Evolutionary conservation across 2,113 vertebrate genomes (phyloP), one percentile per base, ranked within the genome.

Genomic region (Petromus typicus): DNA sequence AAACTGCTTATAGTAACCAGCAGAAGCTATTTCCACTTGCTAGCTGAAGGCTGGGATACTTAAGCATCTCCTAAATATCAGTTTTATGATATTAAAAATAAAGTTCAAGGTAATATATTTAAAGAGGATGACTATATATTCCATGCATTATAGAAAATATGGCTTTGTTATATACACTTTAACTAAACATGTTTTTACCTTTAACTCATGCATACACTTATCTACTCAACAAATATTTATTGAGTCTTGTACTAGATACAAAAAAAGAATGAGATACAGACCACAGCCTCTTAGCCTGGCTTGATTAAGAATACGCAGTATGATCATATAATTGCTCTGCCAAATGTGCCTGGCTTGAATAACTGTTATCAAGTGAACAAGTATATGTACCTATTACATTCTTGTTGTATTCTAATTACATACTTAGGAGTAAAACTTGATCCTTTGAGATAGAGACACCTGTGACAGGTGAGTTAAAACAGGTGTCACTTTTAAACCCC

Each of bases 61-160:
- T 95, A 78, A 78, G 18, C 16, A 40, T 83, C 75, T 82, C 67
- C 91, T 88, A 93, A 92, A 79, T 92, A 90, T 91, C 92, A 56
- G 51, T 22, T 89, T 92, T 87, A 59, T 92, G 51, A 69, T 76
- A 93, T 90, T 90, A 91, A 92, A 92, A 90, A 86, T 37, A 88
- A 92, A 98, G 18, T 67, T 90, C 40, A 83, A 40, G 16, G 23
- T 71, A 78, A 45, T 56, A 82, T 17, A 57, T 79, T 91, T 93
- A 93, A 95, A 79, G 64, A n/a, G 63, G 43, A 57, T 63, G 27
- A 14, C 66, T 61, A 5, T 79, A 37, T 57, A 91, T 94, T 73
- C 84, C n/a, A n/a, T 80, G n/a, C n/a, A 82, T 91, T 59, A 75
- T 63, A 54, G 76, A 90, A 96, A 90, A 71, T 76, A 54, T 20